Conservation (phyloP, 2,797 vertebrate species). For the Eulemur mongoz region DNA sequence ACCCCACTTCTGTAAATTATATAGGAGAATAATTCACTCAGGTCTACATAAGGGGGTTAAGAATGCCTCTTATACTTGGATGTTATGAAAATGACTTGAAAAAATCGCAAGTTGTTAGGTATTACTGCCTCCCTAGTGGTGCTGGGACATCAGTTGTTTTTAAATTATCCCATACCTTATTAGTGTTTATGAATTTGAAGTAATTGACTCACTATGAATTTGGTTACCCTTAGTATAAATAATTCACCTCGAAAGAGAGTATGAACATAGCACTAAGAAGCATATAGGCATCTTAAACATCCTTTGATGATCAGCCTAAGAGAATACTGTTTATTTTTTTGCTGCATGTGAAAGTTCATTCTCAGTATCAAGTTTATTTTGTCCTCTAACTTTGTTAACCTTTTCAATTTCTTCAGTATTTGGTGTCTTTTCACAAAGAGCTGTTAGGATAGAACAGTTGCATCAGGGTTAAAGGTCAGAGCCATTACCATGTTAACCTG, state of each 20-base stretch:
- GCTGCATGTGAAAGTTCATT: conserved; percentile 89
- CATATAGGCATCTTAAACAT: conserved; percentile 86
- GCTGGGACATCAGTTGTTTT: conserved; percentile 21
- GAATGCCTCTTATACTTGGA: background rate
- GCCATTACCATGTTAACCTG: conserved; percentile 86
- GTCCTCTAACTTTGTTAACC: conserved; percentile 90
- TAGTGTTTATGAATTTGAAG: conserved; percentile 30
- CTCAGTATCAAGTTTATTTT: conserved; percentile 90
- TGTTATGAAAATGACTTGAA: background rate
- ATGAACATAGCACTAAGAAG: conserved; percentile 83
- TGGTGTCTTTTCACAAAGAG: conserved; percentile 85
- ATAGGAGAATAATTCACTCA: background rate
- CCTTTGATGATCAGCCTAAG: conserved; percentile 83
- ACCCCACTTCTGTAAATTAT: conserved; percentile 36
- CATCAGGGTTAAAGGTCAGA: conserved; percentile 86
- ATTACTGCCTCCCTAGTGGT: conserved; percentile 11
- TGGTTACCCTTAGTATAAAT: conserved; percentile 80
- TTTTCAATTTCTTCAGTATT: conserved; percentile 86
- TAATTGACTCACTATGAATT: conserved; percentile 73
- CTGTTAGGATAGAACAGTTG: conserved; percentile 84
- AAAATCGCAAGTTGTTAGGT: conserved; percentile 28
- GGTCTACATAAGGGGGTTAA: background rate
- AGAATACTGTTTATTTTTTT: conserved; percentile 87
- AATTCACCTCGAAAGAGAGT: conserved; percentile 82
- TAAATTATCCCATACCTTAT: conserved; percentile 27